A percentile compares a stretch with the other conserved stretches of the same genome.
phyloP scores from a whole-genome alignment of 2,797 vertebrate species.

The Morus bassanus region DNA sequence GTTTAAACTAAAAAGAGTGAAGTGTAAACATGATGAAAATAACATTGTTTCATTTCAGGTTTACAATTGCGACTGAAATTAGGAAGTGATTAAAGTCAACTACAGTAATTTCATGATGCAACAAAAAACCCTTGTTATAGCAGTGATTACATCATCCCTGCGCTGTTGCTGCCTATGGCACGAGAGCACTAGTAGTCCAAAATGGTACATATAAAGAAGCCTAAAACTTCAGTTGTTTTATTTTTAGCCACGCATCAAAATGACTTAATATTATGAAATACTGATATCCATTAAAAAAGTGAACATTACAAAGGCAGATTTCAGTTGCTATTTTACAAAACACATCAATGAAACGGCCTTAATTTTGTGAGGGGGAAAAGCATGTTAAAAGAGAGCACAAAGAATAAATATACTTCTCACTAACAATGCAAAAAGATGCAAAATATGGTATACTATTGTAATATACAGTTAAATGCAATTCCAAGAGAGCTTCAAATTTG shows the following conservation, averaged over 20 bases:
- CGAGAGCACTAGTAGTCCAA: background rate
- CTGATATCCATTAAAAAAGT: background rate
- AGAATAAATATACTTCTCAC: background rate
- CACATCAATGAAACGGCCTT: background rate
- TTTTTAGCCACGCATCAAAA: background rate
- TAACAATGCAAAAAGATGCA: background rate
- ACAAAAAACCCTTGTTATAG: background rate
- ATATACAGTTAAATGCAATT: background rate
- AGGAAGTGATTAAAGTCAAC: background rate
- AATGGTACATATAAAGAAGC: background rate
- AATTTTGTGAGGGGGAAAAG: background rate
- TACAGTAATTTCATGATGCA: background rate
- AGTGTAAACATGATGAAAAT: background rate
- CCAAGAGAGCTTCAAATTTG: background rate
- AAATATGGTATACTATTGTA: background rate
- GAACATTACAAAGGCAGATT: background rate
- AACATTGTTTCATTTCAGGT: background rate
- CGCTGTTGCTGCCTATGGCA: background rate
- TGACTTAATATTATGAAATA: background rate
- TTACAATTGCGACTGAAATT: background rate
- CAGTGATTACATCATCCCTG: background rate
- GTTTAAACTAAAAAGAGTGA: background rate
- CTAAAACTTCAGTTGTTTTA: background rate
- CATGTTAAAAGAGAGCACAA: background rate
- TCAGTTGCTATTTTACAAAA: background rate